A percentile compares a stretch with the other conserved stretches of the same genome.
phyloP scores from a whole-genome alignment of 2,888 invertebrate species.

The Pseudoips prasinana region DNA sequence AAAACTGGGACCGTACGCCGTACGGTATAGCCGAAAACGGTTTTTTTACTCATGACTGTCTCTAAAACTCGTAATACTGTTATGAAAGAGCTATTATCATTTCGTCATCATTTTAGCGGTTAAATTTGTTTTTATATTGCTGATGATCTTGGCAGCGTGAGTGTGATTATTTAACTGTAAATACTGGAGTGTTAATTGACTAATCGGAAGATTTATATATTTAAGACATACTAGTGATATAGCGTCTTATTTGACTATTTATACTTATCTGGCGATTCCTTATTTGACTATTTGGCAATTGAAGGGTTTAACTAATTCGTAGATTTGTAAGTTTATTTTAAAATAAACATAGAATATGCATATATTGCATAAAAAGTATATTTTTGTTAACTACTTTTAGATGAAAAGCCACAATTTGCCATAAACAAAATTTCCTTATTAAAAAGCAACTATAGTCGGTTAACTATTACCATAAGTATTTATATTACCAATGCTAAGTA shows the following conservation, averaged over 20 bases:
- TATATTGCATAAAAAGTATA: too few relatives aligned
- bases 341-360: too few relatives aligned
- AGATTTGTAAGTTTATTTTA: too few relatives aligned
- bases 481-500: conserved; percentile 12
- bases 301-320: too few relatives aligned
- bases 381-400: too few relatives aligned
- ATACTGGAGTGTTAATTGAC: conserved; percentile 6
- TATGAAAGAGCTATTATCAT: conserved; percentile 68
- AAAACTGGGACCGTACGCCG: conserved; percentile 75
- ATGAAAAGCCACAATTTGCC: too few relatives aligned
- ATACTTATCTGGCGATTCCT: too few relatives aligned
- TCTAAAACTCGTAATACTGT: conserved; percentile 73
- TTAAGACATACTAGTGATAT: too few relatives aligned
- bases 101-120: conserved; percentile 60
- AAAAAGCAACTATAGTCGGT: conserved; percentile 18
- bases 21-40: conserved; percentile 71
- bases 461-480: conserved; percentile 18
- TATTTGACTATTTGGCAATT: too few relatives aligned
- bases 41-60: conserved; percentile 63
- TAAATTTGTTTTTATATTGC: conserved; percentile 30
- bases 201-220: too few relatives aligned
- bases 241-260: too few relatives aligned
- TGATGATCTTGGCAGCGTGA: conserved; percentile 29
- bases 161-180: conserved; percentile 6
- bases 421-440: too few relatives aligned